These are phyloP conservation scores for Pomacea maculata DNA, from an alignment of 1,140 invertebrate species.

Conservation along the genomic window DNA sequence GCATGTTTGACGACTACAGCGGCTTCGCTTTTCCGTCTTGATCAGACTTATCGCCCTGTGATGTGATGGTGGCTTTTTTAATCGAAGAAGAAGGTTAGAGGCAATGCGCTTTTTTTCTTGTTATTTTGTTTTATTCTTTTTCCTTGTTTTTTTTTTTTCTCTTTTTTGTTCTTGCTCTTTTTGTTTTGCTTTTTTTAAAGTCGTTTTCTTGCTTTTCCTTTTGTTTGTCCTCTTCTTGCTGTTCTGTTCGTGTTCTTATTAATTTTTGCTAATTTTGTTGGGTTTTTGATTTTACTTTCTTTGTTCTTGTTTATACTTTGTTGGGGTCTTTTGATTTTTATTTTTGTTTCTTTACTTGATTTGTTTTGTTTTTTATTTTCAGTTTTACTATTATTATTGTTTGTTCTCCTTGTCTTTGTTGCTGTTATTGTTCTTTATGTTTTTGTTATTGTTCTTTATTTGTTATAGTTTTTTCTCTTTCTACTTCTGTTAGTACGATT, in stretches of 20 bases:
- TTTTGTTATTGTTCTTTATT: neutral
- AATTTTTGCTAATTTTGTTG: neutral
- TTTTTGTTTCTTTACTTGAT: neutral
- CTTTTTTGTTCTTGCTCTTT: too few species aligned
- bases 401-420: neutral
- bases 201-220: too few species aligned
- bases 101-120: too few species aligned
- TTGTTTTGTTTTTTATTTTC: neutral
- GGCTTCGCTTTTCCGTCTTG: too few species aligned
- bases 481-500: neutral
- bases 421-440: neutral
- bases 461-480: neutral
- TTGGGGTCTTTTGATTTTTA: neutral
- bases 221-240: neutral
- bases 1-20: too few species aligned
- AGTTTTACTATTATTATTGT: neutral
- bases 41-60: too few species aligned
- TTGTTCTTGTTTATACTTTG: neutral
- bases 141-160: too few species aligned
- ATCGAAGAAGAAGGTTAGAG: too few species aligned
- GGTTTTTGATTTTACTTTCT: neutral
- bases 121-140: too few species aligned
- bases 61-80: too few species aligned
- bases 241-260: neutral
- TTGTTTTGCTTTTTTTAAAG: too few species aligned